Evolutionary conservation across 2,888 invertebrate genomes (phyloP), one percentile per base, ranked within the genome.

Genomic region (Tineola bisselliella): DNA sequence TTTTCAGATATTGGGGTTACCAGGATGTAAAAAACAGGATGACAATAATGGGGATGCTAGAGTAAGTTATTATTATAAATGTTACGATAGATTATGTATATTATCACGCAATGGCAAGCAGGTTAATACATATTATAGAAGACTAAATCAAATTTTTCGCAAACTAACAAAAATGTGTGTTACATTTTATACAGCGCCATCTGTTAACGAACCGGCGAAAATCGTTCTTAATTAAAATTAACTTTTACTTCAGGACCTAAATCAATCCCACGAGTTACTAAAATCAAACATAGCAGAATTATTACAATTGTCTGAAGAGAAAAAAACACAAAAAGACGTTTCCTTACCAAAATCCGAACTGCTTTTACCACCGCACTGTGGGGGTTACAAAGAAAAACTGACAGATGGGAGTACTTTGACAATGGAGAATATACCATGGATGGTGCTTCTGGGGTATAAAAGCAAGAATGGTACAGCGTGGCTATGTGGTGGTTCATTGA

Each of bases 371-470:
- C 48, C 48, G 2, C 10, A 48, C 8, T 48, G 48, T 17, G 48
- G 48, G 17, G 15, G 6, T 25, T 25, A 25, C 25, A 25, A 25
- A 6, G 25, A 25, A 25, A 25, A 25, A 25, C 25, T 44, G n/a
- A 44, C 3, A 44, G 44, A 44, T 44, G 8, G 44, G 2, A 44
- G 8, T 44, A 15, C 44, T 44, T 44, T 15, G 10, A 4, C 8
- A 4, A 3, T 48, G 48, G 15, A 48, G 48, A 2, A 19, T 17
- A 30, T 25, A 11, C 95, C 95, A 0, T 95, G 94, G 94, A 89
- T 94, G 67, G 91, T 90, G 0, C 89, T 91, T 1, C 78, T 95
- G 38, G 95, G 94, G 0, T 95, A 93, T 72, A 87, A 80, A 64
- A 67, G 76, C 79, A 30, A 79, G 69, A 54, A 68, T 63, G 3